These are phyloP conservation scores for Drosophila biarmipes DNA, from an alignment of 1,140 invertebrate genomes.

Conservation along the genomic window DNA sequence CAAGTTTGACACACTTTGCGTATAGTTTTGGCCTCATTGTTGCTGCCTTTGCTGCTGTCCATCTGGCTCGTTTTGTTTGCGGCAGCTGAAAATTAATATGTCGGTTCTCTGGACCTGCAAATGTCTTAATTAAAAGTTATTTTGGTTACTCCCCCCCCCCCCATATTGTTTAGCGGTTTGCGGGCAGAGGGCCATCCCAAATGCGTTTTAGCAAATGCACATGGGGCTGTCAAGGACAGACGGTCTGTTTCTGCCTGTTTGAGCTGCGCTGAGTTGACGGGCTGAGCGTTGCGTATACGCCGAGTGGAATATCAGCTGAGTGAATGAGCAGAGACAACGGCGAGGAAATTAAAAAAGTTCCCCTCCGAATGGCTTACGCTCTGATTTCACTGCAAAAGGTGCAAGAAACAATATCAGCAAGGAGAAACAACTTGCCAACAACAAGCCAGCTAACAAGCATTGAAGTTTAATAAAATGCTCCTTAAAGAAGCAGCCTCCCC, in stretches of 20 bases:
- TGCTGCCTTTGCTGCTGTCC: slow-evolving; percentile 32
- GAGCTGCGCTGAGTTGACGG: slow-evolving; percentile 19
- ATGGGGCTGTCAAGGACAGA: slow-evolving; percentile 50
- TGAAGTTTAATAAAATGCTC: slow-evolving; percentile 59
- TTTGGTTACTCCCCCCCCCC: slow-evolving; percentile 39
- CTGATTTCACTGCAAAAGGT: slow-evolving; percentile 50
- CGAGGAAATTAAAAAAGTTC: slow-evolving; percentile 63
- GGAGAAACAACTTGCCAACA: slow-evolving; percentile 33
- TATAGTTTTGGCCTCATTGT: slow-evolving; percentile 40
- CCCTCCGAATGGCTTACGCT: slow-evolving; percentile 40
- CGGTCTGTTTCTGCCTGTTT: slow-evolving; percentile 50
- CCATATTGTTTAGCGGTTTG: slow-evolving; percentile 9
- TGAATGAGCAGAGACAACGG: slow-evolving; percentile 29
- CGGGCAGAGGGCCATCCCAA: slow-evolving; percentile 31
- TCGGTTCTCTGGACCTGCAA: slow-evolving; percentile 68
- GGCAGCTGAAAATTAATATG: slow-evolving; percentile 75
- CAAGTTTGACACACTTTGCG: slow-evolving; percentile 64
- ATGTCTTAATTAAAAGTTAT: slow-evolving; percentile 80
- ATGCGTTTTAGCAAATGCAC: slow-evolving; percentile 39
- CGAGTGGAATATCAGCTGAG: slow-evolving; percentile 14
- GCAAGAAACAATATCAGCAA: slow-evolving; percentile 48
- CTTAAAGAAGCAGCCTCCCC: slow-evolving; percentile 22
- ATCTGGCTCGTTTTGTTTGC: slow-evolving; percentile 60
- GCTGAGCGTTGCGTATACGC: slow-evolving; percentile 67
- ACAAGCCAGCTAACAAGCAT: slow-evolving; percentile 51